These are phyloP conservation scores for Seira musarum DNA, from an alignment of 2,888 invertebrate genomes.

Conservation along the genomic window DNA sequence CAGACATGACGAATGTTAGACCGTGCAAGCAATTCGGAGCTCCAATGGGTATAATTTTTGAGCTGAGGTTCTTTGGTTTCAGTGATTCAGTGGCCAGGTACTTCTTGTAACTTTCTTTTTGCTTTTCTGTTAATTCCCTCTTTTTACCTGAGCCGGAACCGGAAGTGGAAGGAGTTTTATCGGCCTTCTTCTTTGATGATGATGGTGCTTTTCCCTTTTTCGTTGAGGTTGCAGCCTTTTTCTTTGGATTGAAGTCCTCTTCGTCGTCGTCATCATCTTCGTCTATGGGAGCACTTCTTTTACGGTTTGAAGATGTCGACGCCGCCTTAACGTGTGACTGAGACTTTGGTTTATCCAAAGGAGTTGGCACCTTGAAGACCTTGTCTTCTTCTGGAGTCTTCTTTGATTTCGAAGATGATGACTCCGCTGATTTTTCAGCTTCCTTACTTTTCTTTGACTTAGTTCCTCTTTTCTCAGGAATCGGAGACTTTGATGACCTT, in stretches of 20 bases:
- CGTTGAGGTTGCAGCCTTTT: too few relatives aligned
- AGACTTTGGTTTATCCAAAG: constrained; percentile 19
- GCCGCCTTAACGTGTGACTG: constrained; percentile 2
- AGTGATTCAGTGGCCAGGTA: constrained; percentile 79
- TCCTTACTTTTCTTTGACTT: too few relatives aligned
- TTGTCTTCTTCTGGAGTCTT: constrained; percentile 23
- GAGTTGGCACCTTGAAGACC: constrained; percentile 19
- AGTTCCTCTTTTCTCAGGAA: too few relatives aligned
- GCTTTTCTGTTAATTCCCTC: constrained; percentile 75
- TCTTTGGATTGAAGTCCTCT: constrained; percentile 46
- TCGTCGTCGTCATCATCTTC: constrained; percentile 49
- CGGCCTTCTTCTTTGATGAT: constrained; percentile 11
- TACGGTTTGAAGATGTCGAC: constrained; percentile 15
- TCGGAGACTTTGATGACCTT: too few relatives aligned
- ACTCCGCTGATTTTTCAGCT: too few relatives aligned
- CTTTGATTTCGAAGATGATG: too few relatives aligned
- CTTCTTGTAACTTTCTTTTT: constrained; percentile 81
- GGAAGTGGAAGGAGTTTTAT: constrained; percentile 36
- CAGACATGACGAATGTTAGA: constrained; percentile 84
- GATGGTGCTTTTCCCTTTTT: too few relatives aligned
- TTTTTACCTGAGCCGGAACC: constrained; percentile 59
- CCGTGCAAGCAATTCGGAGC: constrained; percentile 81
- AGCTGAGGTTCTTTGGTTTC: constrained; percentile 85
- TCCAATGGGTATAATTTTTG: constrained; percentile 85
- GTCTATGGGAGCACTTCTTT: too few relatives aligned